phyloP scores from a whole-genome alignment of 1,140 invertebrate genomes.

The Pogonomyrmex californicus region DNA sequence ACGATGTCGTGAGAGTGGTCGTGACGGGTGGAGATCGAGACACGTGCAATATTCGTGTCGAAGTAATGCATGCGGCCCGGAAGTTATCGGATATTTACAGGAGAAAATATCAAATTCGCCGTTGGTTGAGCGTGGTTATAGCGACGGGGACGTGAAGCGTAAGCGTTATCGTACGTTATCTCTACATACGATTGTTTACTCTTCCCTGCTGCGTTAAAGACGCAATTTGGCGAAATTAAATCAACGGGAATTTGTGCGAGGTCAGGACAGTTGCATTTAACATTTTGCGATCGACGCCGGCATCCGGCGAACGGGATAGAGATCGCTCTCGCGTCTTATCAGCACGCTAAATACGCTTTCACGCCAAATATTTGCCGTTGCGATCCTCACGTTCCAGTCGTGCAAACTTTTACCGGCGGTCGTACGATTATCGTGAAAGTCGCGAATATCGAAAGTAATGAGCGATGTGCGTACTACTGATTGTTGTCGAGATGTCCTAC shows the following conservation, averaged over 20 bases:
- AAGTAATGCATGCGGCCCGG: slow-evolving; percentile 41
- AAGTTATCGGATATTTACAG: slow-evolving; percentile 47
- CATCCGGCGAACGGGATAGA: slow-evolving; percentile 33
- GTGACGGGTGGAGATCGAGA: slow-evolving; percentile 49
- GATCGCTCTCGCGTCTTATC: slow-evolving; percentile 46
- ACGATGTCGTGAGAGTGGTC: slow-evolving; percentile 14
- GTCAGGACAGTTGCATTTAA: slow-evolving; percentile 36
- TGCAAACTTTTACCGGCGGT: slow-evolving; percentile 34
- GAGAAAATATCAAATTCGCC: slow-evolving; percentile 3
- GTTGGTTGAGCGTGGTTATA: background rate
- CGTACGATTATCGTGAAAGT: slow-evolving; percentile 51
- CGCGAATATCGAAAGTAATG: slow-evolving; percentile 44
- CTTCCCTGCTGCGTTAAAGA: background rate
- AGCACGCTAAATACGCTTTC: slow-evolving; percentile 53
- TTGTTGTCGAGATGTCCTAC: slow-evolving; percentile 17
- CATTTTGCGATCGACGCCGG: slow-evolving; percentile 2
- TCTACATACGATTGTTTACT: slow-evolving; percentile 13
- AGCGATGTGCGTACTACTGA: slow-evolving; percentile 35
- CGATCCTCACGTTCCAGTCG: slow-evolving; percentile 38
- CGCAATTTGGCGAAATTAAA: slow-evolving; percentile 21
- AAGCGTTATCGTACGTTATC: slow-evolving; percentile 49
- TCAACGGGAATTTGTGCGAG: slow-evolving; percentile 7
- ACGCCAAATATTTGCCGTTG: slow-evolving; percentile 47
- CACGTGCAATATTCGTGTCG: slow-evolving; percentile 58
- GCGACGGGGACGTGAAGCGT: slow-evolving; percentile 24